Evolutionary conservation across 2,888 invertebrate genomes (phyloP).

Genomic region (Lordiphosa andalusiaca): DNA sequence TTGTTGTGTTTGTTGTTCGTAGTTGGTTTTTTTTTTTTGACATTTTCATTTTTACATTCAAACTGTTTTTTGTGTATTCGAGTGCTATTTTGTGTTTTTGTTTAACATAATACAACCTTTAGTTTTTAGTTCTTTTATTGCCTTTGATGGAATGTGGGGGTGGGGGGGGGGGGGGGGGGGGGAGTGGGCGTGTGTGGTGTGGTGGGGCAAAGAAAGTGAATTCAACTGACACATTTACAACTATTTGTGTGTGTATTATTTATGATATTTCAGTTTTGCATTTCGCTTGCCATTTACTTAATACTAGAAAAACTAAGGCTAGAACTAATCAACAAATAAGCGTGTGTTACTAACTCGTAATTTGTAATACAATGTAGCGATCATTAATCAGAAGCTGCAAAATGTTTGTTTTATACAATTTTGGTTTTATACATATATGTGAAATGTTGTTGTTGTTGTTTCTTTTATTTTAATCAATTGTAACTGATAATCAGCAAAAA

Average conservation of each 20-base stretch:
- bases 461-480: slow-evolving; percentile 22
- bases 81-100: slow-evolving; percentile 22
- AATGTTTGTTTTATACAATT: slow-evolving; percentile 36
- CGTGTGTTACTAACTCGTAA: slow-evolving; percentile 75
- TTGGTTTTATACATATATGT: slow-evolving; percentile 28
- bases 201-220: background rate
- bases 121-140: slow-evolving; percentile 42
- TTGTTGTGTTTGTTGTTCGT: slow-evolving; percentile 37
- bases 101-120: slow-evolving; percentile 67
- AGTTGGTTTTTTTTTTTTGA: slow-evolving; percentile 16
- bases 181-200: background rate
- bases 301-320: slow-evolving; percentile 69
- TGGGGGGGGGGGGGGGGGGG: background rate
- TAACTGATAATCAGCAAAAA: slow-evolving; percentile 38
- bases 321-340: slow-evolving; percentile 78
- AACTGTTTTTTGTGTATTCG: slow-evolving; percentile 14
- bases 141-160: slow-evolving; percentile 22
- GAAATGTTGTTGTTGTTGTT: slow-evolving; percentile 2
- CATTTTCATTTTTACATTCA: slow-evolving; percentile 12
- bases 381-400: slow-evolving; percentile 42
- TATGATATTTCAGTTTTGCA: slow-evolving; percentile 34
- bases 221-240: slow-evolving; percentile 23
- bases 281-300: slow-evolving; percentile 47
- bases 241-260: slow-evolving; percentile 24
- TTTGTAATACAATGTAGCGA: slow-evolving; percentile 72